These are phyloP conservation scores for Vireo griseus DNA, from an alignment of 2,797 vertebrate genomes.

Conservation along the genomic window DNA sequence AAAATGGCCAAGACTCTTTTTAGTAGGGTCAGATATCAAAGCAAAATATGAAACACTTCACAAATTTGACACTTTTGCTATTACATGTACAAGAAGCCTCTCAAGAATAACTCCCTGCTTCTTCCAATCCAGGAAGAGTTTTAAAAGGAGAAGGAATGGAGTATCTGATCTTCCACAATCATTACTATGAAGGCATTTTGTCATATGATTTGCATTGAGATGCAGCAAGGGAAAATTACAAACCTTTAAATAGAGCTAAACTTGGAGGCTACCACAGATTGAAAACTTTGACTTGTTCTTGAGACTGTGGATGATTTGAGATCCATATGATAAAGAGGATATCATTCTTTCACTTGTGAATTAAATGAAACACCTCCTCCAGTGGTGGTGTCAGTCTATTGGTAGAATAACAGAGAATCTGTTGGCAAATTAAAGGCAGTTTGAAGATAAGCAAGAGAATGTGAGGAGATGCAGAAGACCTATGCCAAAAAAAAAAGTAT, in stretches of 20 bases:
- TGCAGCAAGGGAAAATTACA: background rate
- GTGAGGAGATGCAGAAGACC: background rate
- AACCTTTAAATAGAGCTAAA: background rate
- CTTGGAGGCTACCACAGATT: background rate
- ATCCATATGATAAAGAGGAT: background rate
- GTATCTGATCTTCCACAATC: background rate
- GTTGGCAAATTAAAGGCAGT: background rate
- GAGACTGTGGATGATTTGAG: background rate
- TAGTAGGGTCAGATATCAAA: background rate
- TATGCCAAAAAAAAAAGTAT: background rate
- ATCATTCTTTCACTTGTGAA: background rate
- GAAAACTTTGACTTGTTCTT: background rate
- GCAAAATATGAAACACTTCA: background rate
- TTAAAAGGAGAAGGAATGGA: background rate
- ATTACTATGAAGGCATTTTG: background rate
- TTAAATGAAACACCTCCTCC: background rate
- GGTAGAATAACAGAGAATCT: background rate
- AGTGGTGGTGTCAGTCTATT: background rate
- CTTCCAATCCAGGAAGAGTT: background rate
- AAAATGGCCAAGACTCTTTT: background rate
- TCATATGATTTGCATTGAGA: background rate
- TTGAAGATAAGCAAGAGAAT: background rate
- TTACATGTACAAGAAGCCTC: background rate
- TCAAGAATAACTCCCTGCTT: background rate
- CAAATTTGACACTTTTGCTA: background rate